Evolutionary conservation across 2,113 vertebrate species (phyloP).

Genomic region (Pseudopipra pipra): DNA sequence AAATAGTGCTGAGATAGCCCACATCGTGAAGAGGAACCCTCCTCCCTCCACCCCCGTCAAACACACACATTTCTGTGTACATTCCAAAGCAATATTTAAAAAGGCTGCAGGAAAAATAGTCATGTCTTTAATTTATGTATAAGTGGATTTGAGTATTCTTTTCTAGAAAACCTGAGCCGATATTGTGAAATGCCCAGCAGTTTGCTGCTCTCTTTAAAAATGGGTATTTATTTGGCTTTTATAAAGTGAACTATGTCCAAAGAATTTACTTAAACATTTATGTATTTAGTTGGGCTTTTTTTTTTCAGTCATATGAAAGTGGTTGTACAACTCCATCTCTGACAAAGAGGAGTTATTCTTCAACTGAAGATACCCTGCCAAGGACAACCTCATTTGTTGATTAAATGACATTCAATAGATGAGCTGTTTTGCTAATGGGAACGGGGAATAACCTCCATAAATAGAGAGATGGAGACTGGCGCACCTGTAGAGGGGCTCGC

Average conservation of each 20-base stretch:
- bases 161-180: neutral
- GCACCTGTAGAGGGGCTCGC: neutral
- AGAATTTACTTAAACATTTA: constrained; percentile 9
- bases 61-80: neutral
- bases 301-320: neutral
- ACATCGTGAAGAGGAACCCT: neutral
- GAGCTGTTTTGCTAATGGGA: neutral
- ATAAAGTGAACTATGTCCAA: neutral
- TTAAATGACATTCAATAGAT: neutral
- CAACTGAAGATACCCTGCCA: neutral
- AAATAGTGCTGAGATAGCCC: neutral
- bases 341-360: neutral
- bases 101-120: neutral
- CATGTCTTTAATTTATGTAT: neutral
- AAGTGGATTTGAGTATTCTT: neutral
- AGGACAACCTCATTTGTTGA: constrained; percentile 6
- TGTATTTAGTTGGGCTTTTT: neutral
- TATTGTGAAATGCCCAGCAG: neutral
- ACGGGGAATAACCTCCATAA: neutral
- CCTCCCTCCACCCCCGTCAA: neutral
- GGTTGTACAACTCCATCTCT: neutral
- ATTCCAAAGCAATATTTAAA: neutral
- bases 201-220: neutral
- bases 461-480: neutral
- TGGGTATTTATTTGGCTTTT: neutral